These are phyloP conservation scores for Drosophila kurseongensis DNA, from an alignment of 1,140 invertebrate species.

Conservation along the genomic window DNA sequence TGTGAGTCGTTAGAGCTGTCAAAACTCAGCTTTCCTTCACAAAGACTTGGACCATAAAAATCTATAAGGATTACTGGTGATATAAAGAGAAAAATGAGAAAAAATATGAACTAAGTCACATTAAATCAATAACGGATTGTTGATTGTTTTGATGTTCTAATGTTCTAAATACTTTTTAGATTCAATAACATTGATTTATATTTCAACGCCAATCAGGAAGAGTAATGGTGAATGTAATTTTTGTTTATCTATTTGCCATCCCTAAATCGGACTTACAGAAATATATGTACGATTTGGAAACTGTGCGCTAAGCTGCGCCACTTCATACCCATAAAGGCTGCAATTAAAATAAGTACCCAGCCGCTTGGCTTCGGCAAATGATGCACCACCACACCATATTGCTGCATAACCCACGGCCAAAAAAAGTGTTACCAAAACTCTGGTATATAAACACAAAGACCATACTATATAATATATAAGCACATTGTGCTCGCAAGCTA, in stretches of 20 bases:
- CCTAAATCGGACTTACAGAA: background rate
- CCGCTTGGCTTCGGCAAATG: conserved; percentile 56
- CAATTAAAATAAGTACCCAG: conserved; percentile 81
- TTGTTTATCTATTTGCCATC: background rate
- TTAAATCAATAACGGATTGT: no score
- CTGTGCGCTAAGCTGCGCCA: conserved; percentile 73
- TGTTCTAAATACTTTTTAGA: no score
- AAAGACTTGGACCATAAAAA: background rate
- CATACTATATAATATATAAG: conserved; percentile 61
- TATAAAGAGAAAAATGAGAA: background rate
- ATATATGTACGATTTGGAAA: conserved; percentile 10
- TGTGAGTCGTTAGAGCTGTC: background rate
- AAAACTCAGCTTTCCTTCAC: background rate
- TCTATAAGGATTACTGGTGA: background rate
- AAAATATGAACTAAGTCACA: no score
- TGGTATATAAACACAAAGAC: conserved; percentile 16
- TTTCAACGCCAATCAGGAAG: no score
- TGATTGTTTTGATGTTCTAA: no score
- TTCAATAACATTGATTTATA: no score
- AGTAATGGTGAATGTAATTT: no score
- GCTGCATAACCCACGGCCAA: conserved; percentile 23
- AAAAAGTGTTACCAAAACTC: conserved; percentile 32
- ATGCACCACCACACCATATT: conserved; percentile 16
- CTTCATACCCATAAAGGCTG: conserved; percentile 76
- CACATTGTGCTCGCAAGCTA: conserved; percentile 80